A percentile compares a stretch with the other conserved stretches of the same genome.
These are phyloP conservation scores for Pteronotus mesoamericanus DNA, from an alignment of 2,797 vertebrate genomes.

Conservation along the genomic window DNA sequence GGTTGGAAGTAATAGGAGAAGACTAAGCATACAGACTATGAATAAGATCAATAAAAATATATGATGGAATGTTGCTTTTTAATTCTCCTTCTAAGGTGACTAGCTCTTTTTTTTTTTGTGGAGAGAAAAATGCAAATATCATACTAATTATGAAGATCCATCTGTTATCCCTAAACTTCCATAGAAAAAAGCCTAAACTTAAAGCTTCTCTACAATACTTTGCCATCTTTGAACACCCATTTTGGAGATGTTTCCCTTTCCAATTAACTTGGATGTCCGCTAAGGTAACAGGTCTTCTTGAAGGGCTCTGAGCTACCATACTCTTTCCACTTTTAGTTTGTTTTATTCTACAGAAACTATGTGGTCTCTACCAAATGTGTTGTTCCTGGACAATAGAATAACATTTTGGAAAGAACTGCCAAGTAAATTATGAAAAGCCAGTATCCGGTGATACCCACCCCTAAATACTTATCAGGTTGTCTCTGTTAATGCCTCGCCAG, in stretches of 20 bases:
- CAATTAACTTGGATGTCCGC: conserved; percentile 27
- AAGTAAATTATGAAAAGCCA: neutral
- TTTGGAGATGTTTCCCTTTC: conserved; percentile 61
- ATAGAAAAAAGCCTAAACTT: conserved; percentile 51
- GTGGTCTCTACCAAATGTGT: neutral
- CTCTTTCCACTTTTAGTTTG: neutral
- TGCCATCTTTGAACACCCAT: conserved; percentile 58
- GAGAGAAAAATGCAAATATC: conserved; percentile 77
- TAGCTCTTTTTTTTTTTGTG: conserved; percentile 48
- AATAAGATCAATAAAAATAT: conserved; percentile 65
- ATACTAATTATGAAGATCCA: conserved; percentile 80
- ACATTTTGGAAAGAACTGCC: neutral
- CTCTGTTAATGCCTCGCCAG: neutral
- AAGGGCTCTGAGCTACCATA: neutral
- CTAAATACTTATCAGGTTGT: neutral
- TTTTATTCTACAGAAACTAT: neutral
- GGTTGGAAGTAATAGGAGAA: neutral
- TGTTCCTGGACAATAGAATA: neutral
- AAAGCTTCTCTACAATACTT: conserved; percentile 60
- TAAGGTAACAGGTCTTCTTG: neutral
- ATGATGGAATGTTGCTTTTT: conserved; percentile 51
- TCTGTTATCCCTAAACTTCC: conserved; percentile 77
- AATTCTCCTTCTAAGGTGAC: conserved; percentile 68
- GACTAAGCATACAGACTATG: conserved; percentile 32
- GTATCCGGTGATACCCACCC: neutral